These are phyloP conservation scores for Mohoua ochrocephala DNA, from an alignment of 2,113 vertebrate species.

Conservation along the genomic window DNA sequence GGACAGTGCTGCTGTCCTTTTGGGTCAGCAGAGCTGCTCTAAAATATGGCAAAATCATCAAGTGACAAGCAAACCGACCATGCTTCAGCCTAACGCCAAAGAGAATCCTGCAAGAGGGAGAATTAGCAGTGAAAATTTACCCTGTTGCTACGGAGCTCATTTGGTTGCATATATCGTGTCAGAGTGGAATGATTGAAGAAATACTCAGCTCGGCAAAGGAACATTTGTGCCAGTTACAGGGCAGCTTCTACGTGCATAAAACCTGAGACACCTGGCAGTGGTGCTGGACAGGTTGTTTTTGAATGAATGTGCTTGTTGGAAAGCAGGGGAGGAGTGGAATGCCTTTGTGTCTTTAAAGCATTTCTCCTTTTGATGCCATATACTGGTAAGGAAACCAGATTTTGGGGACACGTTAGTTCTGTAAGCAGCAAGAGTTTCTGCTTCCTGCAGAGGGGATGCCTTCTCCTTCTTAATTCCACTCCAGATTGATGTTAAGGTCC, in stretches of 20 bases:
- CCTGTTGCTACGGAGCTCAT: background rate
- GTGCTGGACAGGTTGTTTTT: background rate
- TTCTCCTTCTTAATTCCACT: background rate
- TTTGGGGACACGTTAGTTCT: background rate
- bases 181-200: background rate
- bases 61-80: background rate
- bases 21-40: background rate
- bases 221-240: background rate
- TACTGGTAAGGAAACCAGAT: background rate
- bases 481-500: background rate
- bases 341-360: background rate
- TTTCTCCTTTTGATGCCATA: background rate
- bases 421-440: background rate
- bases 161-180: background rate
- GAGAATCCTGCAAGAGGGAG: slow-evolving; percentile 22
- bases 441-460: background rate
- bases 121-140: background rate
- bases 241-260: background rate
- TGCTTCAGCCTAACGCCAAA: background rate
- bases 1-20: background rate
- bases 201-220: background rate
- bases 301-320: background rate
- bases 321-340: background rate
- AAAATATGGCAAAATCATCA: background rate
- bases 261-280: background rate